Percentiles rank a stretch among this genome's conserved stretches.
These are phyloP conservation scores for Xenops minutus DNA, from an alignment of 2,797 vertebrate genomes.

Conservation along the genomic window DNA sequence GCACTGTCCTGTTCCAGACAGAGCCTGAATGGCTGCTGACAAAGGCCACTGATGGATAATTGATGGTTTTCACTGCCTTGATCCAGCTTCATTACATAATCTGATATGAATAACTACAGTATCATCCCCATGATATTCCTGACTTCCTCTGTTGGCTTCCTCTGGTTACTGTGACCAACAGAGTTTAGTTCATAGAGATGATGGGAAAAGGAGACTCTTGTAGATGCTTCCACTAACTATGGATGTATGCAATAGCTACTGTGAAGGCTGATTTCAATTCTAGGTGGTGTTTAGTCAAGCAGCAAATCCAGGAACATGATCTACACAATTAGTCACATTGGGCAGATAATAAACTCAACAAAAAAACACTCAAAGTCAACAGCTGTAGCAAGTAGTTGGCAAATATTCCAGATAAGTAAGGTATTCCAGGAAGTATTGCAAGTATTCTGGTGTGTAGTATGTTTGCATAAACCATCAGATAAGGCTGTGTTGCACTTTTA, in stretches of 20 bases:
- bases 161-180: neutral
- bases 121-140: neutral
- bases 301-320: neutral
- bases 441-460: neutral
- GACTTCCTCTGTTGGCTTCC: neutral
- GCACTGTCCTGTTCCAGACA: neutral
- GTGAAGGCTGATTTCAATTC: neutral
- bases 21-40: neutral
- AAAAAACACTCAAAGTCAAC: neutral
- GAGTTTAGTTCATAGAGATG: neutral
- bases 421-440: constrained; percentile 16
- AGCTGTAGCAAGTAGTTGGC: neutral
- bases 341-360: constrained; percentile 3
- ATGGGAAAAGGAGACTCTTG: neutral
- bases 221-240: neutral
- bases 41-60: neutral
- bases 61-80: neutral
- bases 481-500: neutral
- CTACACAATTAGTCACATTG: neutral
- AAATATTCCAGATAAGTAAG: constrained; percentile 31
- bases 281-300: neutral
- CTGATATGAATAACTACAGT: neutral
- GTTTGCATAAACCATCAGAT: constrained; percentile 31
- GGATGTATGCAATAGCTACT: neutral
- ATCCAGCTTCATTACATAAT: neutral